These are phyloP conservation scores for Polypedilum vanderplanki DNA, from an alignment of 1,140 invertebrate species.

Conservation along the genomic window DNA sequence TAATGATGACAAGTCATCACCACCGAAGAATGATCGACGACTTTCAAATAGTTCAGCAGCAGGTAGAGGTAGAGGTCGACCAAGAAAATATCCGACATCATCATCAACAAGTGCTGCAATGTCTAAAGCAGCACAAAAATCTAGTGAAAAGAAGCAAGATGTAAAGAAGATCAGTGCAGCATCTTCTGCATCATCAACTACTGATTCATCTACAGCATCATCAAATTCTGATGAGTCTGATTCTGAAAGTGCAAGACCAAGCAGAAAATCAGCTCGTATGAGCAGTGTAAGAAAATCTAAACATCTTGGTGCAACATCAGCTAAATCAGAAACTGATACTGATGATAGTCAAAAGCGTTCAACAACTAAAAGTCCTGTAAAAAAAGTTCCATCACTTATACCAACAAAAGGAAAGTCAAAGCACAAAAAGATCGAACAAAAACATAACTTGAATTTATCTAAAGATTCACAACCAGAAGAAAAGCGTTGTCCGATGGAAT, in stretches of 20 bases:
- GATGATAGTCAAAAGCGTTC: constrained; percentile 48
- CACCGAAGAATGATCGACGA: constrained; percentile 41
- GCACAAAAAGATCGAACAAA: constrained; percentile 43
- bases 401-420: constrained; percentile 35
- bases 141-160: constrained; percentile 31
- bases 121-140: constrained; percentile 44
- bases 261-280: constrained; percentile 50
- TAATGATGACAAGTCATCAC: constrained; percentile 35
- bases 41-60: constrained; percentile 30
- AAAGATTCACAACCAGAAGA: constrained; percentile 51
- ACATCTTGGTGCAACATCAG: constrained; percentile 46
- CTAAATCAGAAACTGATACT: constrained; percentile 46
- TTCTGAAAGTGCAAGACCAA: constrained; percentile 37
- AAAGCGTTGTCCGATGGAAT: constrained; percentile 72
- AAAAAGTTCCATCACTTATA: constrained; percentile 44
- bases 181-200: background rate
- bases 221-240: constrained; percentile 45
- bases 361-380: constrained; percentile 54
- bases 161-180: constrained; percentile 28
- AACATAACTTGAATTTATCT: constrained; percentile 46
- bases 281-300: constrained; percentile 50
- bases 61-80: constrained; percentile 31
- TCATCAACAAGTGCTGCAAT: constrained; percentile 37
- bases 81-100: constrained; percentile 38
- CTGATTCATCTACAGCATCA: constrained; percentile 11